Base-by-base conservation (phyloP, 2,113 vertebrate genomes). In the Lampris incognitus region DNA sequence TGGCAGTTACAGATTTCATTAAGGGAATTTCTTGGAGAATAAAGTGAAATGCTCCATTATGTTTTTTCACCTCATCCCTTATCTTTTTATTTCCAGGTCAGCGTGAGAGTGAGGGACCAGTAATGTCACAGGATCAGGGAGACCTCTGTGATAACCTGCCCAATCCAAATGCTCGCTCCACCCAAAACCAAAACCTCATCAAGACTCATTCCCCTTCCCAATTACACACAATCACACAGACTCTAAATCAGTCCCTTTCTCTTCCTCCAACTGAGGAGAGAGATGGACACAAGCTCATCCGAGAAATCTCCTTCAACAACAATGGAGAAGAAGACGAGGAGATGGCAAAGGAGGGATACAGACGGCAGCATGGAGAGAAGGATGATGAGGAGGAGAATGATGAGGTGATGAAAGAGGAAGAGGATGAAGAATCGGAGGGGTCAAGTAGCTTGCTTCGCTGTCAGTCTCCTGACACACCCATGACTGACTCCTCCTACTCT, bases 401-500 rank as follows among this genome's bases (percentile, higher is more conserved):
- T 72, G 91, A 91, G 68, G 69, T 77, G 60, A 89, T 91, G 91
- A 90, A 85, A 78, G 91, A 79, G 42, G 86, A 90, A 3, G 87
- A 86, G 11, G 85, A 86, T 55, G 92, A 85, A 5, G 90, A 85
- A 51, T 91, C 89, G 0, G 90, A 79, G 72, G 91, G 81, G 24
- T 84, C 82, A 10, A 90, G 85, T 48, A 83, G 75, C 77, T 57
- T 81, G 57, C 89, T 88, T 78, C 48, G 78, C 54, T 87, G 90
- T 39, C 92, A 78, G 70, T 93, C 91, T 40, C 89, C 90, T 50
- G 91, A 89, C 63, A 90, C 87, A 50, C 85, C 74, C 2, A 92
- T 91, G 80, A 90, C 87, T 4, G 93, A 94, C 74, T 94, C 92
- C 1, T 91, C 92, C 9, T 91, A 82, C 80, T 92, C 92, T 68